Evolutionary conservation across 2,888 invertebrate species (phyloP).

Genomic region (Megalurothrips usitatus): DNA sequence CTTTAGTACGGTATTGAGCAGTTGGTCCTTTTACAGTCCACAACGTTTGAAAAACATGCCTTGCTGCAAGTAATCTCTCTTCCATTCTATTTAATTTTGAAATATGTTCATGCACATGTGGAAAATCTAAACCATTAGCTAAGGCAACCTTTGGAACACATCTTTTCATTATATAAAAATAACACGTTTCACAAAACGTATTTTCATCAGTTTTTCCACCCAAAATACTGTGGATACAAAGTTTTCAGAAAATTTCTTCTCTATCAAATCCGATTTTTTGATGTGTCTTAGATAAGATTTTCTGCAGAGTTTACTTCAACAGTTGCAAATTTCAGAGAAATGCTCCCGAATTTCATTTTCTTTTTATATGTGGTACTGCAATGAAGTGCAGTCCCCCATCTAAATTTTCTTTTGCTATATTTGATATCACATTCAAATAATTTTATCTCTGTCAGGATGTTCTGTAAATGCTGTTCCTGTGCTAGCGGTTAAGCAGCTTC

Average conservation of each 20-base stretch:
- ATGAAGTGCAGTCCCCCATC: too few relatives aligned
- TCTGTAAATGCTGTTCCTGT: too few relatives aligned
- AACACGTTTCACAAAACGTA: constrained; percentile 34
- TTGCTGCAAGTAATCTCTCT: constrained; percentile 36
- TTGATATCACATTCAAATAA: too few relatives aligned
- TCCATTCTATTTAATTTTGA: constrained; percentile 33
- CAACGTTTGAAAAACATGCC: constrained; percentile 36
- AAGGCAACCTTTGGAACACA: constrained; percentile 34
- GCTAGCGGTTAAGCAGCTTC: too few relatives aligned
- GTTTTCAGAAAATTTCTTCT: too few relatives aligned
- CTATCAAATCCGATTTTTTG: constrained; percentile 31
- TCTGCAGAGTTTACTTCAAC: too few relatives aligned
- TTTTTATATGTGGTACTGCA: too few relatives aligned
- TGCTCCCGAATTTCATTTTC: too few relatives aligned
- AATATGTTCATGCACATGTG: constrained; percentile 33
- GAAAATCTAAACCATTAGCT: constrained; percentile 35
- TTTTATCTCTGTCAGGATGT: too few relatives aligned
- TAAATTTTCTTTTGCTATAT: too few relatives aligned
- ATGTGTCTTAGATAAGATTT: constrained; percentile 30
- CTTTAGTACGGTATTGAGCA: constrained; percentile 36
- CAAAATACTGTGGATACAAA: too few relatives aligned
- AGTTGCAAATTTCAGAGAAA: too few relatives aligned
- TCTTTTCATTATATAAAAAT: constrained; percentile 31
- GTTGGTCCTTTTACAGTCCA: constrained; percentile 32
- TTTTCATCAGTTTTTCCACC: constrained; percentile 19